These are phyloP conservation scores for Neoarius graeffei DNA, from an alignment of 2,113 vertebrate species.

Conservation along the genomic window DNA sequence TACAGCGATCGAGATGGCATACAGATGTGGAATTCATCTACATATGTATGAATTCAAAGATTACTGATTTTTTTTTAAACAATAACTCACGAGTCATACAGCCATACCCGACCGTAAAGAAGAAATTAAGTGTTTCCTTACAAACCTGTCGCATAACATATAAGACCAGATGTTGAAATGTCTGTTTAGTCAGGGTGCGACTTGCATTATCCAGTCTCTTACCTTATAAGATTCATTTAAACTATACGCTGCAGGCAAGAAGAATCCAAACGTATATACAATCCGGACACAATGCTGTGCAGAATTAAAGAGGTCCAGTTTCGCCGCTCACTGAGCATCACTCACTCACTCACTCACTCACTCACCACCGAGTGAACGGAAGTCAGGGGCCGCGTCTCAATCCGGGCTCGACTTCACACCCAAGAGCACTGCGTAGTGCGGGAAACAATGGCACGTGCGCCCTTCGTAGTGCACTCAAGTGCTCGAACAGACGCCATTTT, in stretches of 20 bases:
- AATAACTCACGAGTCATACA: not conserved
- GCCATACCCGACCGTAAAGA: not conserved
- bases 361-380: not conserved
- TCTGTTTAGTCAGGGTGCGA: not conserved
- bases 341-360: not conserved
- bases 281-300: constrained; percentile 3
- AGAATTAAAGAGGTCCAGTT: not conserved
- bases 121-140: too few species aligned
- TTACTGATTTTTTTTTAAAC: not conserved
- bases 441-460: not conserved
- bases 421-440: not conserved
- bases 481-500: not conserved
- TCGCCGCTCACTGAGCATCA: not conserved
- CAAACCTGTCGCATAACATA: too few species aligned
- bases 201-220: constrained; percentile 28
- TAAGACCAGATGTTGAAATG: not conserved
- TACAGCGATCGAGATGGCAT: not conserved
- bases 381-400: not conserved
- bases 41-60: not conserved
- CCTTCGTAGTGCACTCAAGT: not conserved
- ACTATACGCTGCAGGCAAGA: constrained; percentile 6
- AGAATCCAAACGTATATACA: too few species aligned
- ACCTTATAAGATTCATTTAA: constrained; percentile 82
- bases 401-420: too few species aligned
- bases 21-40: too few species aligned